Evolutionary conservation across 2,797 vertebrate genomes (phyloP).

Genomic region (Sphenodon punctatus): DNA sequence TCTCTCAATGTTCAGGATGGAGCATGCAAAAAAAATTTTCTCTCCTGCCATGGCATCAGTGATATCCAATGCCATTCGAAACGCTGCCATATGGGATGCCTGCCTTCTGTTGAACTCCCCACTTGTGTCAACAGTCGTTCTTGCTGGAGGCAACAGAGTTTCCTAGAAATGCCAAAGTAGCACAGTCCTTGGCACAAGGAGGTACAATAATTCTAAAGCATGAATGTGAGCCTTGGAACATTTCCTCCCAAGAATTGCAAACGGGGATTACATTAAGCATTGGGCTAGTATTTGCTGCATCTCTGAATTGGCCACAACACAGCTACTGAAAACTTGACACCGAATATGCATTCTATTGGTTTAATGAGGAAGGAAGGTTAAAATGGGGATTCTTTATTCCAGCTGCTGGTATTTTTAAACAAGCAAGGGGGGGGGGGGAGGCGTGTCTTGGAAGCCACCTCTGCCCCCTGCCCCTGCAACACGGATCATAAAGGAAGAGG

Average conservation of each 20-base stretch:
- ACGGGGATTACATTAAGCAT: slow-evolving; percentile 25
- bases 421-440: too few species aligned
- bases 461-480: too few species aligned
- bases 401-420: too few species aligned
- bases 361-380: too few species aligned
- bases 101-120: slow-evolving; percentile 5
- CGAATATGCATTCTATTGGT: too few species aligned
- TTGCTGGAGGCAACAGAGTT: slow-evolving; percentile 32
- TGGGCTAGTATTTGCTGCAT: neutral
- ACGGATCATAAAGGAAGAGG: too few species aligned
- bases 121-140: slow-evolving; percentile 6
- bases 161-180: slow-evolving; percentile 33
- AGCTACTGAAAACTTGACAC: neutral
- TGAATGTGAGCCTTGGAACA: slow-evolving; percentile 43
- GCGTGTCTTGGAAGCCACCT: too few species aligned
- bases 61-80: neutral
- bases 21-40: neutral
- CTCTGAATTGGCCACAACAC: neutral
- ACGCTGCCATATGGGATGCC: neutral
- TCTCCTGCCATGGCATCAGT: neutral
- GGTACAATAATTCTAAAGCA: slow-evolving; percentile 25
- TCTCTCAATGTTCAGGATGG: neutral
- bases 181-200: slow-evolving; percentile 14
- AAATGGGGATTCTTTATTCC: too few species aligned
- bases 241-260: slow-evolving; percentile 17